Base-by-base conservation (phyloP, 2,113 vertebrate species). In the Anolis carolinensis region DNA sequence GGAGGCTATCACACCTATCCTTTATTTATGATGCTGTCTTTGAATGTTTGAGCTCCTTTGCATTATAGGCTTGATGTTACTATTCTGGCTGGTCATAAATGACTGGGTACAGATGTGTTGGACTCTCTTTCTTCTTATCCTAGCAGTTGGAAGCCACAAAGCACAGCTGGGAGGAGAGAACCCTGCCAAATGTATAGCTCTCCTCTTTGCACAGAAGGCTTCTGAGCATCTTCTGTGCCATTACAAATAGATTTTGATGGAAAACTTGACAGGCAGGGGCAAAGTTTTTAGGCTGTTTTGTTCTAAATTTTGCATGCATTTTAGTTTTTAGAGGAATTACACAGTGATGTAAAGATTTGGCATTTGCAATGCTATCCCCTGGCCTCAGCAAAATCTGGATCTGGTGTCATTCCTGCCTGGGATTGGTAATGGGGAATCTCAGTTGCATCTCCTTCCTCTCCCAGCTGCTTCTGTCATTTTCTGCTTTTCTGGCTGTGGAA, bases 161-260 rank as follows among this genome's bases (percentile, higher is more conserved):
- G 18, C 20, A 86, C 23, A 81, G n/a, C 16, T 89, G 72, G 72
- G 59, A 86, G 71, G 52, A 0, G 0, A 63, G 18, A 1, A 90
- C 52, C 25, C 25, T 52, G 36, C 32, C 63, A 86, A 80, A 74
- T 84, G 71, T 11, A 11, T 27, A 39, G 16, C 16, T 36, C 2
- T 78, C 36, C n/a, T 87, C 88, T 50, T 68, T 68, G 4, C 7
- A 55, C 72, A 25, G 0, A 0, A 81, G 65, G 71, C 0, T 89
- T 92, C 44, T 10, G 2, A 36, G 23, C 0, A 6, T 75, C 70
- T 84, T 65, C 84, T 39, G 71, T n/a, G 0, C 14, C 79, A 32
- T 87, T 87, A 82, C 32, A 21, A 81, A 59, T 55, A 86, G 82
- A 34, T 62, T 92, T 87, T 92, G 85, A 78, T 81, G 71, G 10